Conservation (phyloP, 2,113 vertebrate genomes). For the Chiloscyllium plagiosum region DNA sequence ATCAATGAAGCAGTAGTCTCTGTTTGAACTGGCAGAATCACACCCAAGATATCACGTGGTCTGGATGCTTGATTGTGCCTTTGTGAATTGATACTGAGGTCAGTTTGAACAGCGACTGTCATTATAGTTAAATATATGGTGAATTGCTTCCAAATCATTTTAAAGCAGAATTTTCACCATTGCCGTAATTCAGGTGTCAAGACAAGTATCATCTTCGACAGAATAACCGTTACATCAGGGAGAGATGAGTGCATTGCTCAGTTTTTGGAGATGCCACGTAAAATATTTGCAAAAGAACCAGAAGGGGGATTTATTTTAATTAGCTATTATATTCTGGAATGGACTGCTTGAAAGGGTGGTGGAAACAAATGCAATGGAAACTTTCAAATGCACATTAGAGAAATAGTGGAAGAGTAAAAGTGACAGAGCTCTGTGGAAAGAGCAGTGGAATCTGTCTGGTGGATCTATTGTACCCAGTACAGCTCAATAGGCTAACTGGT, state of each 20-base stretch:
- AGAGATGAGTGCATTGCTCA: not conserved
- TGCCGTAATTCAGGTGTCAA: not conserved
- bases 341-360: too few relatives aligned
- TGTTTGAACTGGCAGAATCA: constrained; percentile 12
- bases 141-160: constrained; percentile 5
- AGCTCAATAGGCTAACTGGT: not conserved
- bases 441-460: not conserved
- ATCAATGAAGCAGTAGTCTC: constrained; percentile 33
- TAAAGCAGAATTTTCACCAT: not conserved
- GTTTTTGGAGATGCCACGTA: constrained; percentile 11
- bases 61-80: constrained; percentile 10
- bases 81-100: constrained; percentile 30
- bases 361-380: not conserved
- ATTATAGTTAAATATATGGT: constrained; percentile 4
- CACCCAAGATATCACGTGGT: not conserved
- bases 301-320: not conserved
- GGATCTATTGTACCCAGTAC: not conserved
- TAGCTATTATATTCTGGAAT: not conserved
- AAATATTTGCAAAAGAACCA: not conserved
- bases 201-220: not conserved
- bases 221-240: constrained; percentile 24
- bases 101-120: not conserved
- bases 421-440: not conserved
- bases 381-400: not conserved
- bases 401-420: not conserved